These are phyloP conservation scores for Cydia strobilella DNA, from an alignment of 1,140 invertebrate genomes.

Conservation along the genomic window DNA sequence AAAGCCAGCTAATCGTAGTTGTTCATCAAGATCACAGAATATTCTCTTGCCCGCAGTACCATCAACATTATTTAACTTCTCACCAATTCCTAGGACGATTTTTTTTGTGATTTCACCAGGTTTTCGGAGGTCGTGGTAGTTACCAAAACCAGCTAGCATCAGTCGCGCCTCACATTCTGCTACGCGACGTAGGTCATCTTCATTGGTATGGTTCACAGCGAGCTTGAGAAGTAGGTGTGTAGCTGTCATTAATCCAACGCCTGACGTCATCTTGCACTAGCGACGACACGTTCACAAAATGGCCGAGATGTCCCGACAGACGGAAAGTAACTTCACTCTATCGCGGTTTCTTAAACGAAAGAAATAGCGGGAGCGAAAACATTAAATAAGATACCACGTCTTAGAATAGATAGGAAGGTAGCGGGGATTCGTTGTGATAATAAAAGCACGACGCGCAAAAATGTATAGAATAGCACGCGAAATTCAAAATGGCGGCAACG, in stretches of 20 bases:
- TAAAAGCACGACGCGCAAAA: not conserved
- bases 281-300: constrained; percentile 2
- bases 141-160: not conserved
- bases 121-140: not conserved
- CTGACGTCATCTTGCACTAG: not conserved
- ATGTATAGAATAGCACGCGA: constrained; percentile 7
- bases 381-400: not conserved
- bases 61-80: not conserved
- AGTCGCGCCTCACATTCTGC: not conserved
- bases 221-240: not conserved
- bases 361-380: not conserved
- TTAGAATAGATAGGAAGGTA: not conserved
- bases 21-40: not conserved
- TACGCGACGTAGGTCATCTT: not conserved
- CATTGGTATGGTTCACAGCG: not conserved
- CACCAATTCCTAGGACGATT: not conserved
- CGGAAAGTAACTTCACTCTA: not conserved
- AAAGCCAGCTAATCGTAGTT: not conserved
- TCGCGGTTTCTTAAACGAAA: not conserved
- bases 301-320: not conserved
- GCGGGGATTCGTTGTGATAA: not conserved
- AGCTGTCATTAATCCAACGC: not conserved
- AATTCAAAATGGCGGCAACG: constrained; percentile 6
- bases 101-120: not conserved
- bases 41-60: not conserved